Evolutionary conservation across 2,888 invertebrate genomes (phyloP).

Genomic region (Meiosimyza platycephala): DNA sequence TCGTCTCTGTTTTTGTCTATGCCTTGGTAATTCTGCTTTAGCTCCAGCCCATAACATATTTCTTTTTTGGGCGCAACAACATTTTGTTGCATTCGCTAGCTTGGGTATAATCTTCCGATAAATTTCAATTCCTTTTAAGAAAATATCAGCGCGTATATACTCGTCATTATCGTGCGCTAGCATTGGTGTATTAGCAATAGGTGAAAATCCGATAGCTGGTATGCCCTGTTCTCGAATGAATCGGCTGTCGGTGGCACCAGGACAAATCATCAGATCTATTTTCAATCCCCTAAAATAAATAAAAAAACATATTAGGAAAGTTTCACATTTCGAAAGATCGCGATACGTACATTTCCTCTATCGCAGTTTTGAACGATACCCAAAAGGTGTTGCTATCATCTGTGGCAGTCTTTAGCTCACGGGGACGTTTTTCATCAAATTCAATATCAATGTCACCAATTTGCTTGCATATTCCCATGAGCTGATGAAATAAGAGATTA

Average conservation of each 20-base stretch:
- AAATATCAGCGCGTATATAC: constrained; percentile 80
- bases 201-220: constrained; percentile 92
- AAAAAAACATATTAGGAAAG: constrained; percentile 1
- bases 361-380: constrained; percentile 76
- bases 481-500: no score
- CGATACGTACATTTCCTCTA: constrained; percentile 70
- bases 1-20: no score
- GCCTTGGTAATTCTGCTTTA: no score
- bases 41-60: no score
- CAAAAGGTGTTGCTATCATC: constrained; percentile 78
- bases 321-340: no score
- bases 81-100: constrained; percentile 54
- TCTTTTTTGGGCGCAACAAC: no score
- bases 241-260: constrained; percentile 91
- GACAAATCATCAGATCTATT: constrained; percentile 80
- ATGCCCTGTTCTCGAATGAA: constrained; percentile 83
- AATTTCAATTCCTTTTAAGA: constrained; percentile 84
- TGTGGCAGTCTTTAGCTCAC: constrained; percentile 72
- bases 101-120: constrained; percentile 67
- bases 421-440: constrained; percentile 75
- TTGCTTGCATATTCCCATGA: constrained; percentile 68
- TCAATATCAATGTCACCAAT: constrained; percentile 79
- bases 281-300: constrained; percentile 72
- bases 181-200: constrained; percentile 86
- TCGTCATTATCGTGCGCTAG: constrained; percentile 94